Conservation (phyloP, 53 echinoderm and acorn worm genomes). For the Glandiceps talaboti region DNA sequence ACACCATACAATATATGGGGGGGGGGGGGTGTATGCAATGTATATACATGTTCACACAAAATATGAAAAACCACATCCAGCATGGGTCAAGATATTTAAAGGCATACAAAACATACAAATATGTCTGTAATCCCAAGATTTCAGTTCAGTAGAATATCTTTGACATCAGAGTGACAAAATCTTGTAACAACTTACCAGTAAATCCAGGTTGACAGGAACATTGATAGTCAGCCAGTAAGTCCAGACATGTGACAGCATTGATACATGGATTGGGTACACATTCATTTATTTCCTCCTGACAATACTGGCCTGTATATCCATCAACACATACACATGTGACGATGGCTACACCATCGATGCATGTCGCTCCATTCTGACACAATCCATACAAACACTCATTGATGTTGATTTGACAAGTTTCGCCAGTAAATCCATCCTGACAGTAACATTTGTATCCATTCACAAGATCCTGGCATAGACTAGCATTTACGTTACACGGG, state of each 20-base stretch:
- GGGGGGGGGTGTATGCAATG: no score
- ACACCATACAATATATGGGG: no score
- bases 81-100: no score
- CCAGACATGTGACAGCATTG: background rate
- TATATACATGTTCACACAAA: no score
- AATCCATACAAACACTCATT: slow-evolving; percentile 11
- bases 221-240: slow-evolving; percentile 14
- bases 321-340: background rate
- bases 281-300: slow-evolving; percentile 11
- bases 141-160: no score
- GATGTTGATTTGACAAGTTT: background rate
- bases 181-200: slow-evolving; percentile 11
- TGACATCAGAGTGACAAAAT: background rate
- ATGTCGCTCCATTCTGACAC: slow-evolving; percentile 47
- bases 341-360: slow-evolving; percentile 29
- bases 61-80: no score
- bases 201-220: slow-evolving; percentile 33
- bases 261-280: background rate
- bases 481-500: slow-evolving; percentile 9
- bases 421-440: slow-evolving; percentile 5
- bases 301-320: slow-evolving; percentile 1
- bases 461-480: slow-evolving; percentile 11
- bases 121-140: no score
- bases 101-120: no score
- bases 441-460: slow-evolving; percentile 8